phyloP scores from a whole-genome alignment of 2,797 vertebrate genomes.

The Orientallactaga sibirica region DNA sequence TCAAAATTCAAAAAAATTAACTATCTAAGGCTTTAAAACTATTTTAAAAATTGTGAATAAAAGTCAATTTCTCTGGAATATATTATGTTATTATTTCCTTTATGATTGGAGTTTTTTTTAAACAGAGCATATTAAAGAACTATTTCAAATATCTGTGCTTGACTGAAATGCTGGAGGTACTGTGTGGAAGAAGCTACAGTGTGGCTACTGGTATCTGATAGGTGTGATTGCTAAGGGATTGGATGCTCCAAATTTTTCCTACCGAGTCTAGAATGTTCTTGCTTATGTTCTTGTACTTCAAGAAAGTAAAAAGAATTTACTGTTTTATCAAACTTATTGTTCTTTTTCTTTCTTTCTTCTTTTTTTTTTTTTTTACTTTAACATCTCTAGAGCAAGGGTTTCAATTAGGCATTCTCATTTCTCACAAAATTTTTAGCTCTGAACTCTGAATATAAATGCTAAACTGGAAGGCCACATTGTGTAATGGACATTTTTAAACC shows the following conservation, averaged over 20 bases:
- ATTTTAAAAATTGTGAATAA: background rate
- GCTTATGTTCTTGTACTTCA: background rate
- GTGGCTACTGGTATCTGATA: background rate
- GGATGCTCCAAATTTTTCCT: background rate
- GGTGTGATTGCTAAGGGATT: background rate
- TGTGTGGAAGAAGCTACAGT: background rate
- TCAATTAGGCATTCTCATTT: background rate
- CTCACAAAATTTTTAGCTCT: background rate
- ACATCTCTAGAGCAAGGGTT: background rate
- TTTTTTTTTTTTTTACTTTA: slow-evolving; percentile 5
- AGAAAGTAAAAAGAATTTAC: background rate
- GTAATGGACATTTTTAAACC: background rate
- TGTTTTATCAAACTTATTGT: background rate
- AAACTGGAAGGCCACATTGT: background rate
- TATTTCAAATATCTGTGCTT: background rate
- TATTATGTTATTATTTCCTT: background rate
- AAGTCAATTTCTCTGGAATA: slow-evolving; percentile 10
- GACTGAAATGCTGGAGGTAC: background rate
- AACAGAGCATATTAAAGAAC: background rate
- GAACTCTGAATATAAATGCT: background rate
- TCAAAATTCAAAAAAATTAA: slow-evolving; percentile 12
- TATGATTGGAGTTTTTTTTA: background rate
- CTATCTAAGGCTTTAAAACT: background rate
- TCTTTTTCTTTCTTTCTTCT: background rate
- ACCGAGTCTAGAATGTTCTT: background rate